These are phyloP conservation scores for Cheilosia vulpina DNA, from an alignment of 2,888 invertebrate genomes.

Conservation along the genomic window DNA sequence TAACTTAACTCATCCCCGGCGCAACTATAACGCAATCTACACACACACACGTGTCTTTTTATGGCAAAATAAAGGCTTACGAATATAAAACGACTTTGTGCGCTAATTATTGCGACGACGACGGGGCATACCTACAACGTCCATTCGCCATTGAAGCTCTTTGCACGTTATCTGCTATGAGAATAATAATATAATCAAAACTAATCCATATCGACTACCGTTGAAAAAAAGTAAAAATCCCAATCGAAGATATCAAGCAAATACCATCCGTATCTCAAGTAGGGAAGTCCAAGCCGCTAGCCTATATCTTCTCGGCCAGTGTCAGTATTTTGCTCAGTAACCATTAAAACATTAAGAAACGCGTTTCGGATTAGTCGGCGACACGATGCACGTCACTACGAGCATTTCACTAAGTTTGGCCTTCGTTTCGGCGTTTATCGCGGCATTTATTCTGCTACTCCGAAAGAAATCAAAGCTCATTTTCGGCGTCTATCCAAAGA, in stretches of 20 bases:
- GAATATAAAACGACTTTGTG: too few species aligned
- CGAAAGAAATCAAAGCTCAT: slow-evolving; percentile 82
- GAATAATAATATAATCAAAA: background rate
- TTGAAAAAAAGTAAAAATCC: slow-evolving; percentile 74
- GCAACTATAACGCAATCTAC: too few species aligned
- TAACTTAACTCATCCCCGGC: too few species aligned
- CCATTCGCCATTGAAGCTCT: too few species aligned
- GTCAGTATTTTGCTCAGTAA: slow-evolving; percentile 27
- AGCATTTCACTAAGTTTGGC: slow-evolving; percentile 68
- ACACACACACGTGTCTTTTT: too few species aligned
- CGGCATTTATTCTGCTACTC: slow-evolving; percentile 76
- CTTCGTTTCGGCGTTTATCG: slow-evolving; percentile 72
- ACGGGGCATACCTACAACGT: too few species aligned
- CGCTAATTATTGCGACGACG: too few species aligned
- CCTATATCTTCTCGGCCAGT: slow-evolving; percentile 30
- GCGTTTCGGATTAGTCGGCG: background rate
- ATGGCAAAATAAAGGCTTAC: too few species aligned
- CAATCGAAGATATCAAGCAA: slow-evolving; percentile 31
- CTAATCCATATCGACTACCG: slow-evolving; percentile 75
- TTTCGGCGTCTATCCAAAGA: slow-evolving; percentile 85
- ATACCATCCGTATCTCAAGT: slow-evolving; percentile 33
- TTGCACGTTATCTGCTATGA: background rate
- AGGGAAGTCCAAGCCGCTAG: slow-evolving; percentile 47
- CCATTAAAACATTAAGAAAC: background rate
- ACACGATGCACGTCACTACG: slow-evolving; percentile 40